Conservation (phyloP, 2,888 invertebrate species). For the Bellardia pandia region DNA sequence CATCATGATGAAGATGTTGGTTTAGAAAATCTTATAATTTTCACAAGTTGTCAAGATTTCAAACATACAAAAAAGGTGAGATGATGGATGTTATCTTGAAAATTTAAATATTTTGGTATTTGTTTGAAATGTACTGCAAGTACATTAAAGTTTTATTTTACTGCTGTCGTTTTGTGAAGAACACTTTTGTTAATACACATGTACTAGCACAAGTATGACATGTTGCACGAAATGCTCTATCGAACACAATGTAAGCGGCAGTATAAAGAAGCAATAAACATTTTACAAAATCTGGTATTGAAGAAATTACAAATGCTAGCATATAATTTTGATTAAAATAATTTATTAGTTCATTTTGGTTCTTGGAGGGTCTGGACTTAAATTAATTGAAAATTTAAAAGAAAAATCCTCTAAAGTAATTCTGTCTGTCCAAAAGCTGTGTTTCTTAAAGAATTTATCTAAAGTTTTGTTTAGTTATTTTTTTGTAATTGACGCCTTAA, state of each 20-base stretch:
- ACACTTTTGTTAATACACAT: background rate
- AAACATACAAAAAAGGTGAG: constrained; percentile 57
- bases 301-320: too few species aligned
- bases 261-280: too few species aligned
- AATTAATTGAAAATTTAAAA: too few species aligned
- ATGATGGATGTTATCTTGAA: constrained; percentile 61
- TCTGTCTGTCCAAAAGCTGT: too few species aligned
- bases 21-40: constrained; percentile 74
- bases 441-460: too few species aligned
- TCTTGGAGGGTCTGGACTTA: too few species aligned
- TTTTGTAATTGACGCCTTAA: background rate
- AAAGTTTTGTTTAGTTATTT: too few species aligned
- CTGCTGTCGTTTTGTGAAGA: background rate
- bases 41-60: constrained; percentile 81
- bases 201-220: background rate
- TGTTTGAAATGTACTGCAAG: constrained; percentile 4
- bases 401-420: too few species aligned
- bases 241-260: background rate
- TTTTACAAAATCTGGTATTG: too few species aligned
- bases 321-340: too few species aligned
- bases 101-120: constrained; percentile 11
- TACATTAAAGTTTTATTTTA: background rate
- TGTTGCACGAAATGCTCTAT: background rate
- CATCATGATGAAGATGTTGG: constrained; percentile 17
- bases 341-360: too few species aligned